Conservation (phyloP, 2,888 invertebrate species). For the Synanthedon andrenaeformis region DNA sequence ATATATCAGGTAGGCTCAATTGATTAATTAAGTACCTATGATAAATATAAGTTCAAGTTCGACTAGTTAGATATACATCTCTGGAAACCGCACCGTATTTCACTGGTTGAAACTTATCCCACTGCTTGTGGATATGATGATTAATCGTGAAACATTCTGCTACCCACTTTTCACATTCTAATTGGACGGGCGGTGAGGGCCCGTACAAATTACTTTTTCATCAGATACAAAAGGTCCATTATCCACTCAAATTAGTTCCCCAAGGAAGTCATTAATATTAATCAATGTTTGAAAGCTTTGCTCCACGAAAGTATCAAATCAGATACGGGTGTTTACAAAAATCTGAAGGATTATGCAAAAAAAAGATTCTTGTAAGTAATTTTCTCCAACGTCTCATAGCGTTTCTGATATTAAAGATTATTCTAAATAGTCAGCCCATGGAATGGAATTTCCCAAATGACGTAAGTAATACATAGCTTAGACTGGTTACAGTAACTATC, state of each 20-base stretch:
- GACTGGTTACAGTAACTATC: too few relatives aligned
- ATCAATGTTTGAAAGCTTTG: constrained; percentile 53
- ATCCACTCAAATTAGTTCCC: constrained; percentile 63
- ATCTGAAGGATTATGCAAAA: background rate
- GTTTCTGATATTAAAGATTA: too few relatives aligned
- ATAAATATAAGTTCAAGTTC: too few relatives aligned
- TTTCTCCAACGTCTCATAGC: too few relatives aligned
- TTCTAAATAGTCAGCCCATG: too few relatives aligned
- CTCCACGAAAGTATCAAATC: background rate
- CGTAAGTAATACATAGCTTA: too few relatives aligned
- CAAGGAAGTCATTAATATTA: constrained; percentile 62
- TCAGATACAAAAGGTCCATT: constrained; percentile 61
- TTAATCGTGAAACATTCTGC: constrained; percentile 33
- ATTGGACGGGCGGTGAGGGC: constrained; percentile 34
- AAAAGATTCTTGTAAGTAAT: background rate
- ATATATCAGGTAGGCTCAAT: too few relatives aligned
- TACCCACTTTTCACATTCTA: constrained; percentile 41
- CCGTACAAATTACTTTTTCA: constrained; percentile 59
- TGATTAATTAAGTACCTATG: too few relatives aligned
- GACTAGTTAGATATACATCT: too few relatives aligned
- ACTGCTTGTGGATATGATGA: constrained; percentile 20
- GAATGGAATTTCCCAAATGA: too few relatives aligned
- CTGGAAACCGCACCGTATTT: constrained; percentile 29
- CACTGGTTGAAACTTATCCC: background rate
- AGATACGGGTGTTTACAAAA: background rate